Base-by-base conservation (phyloP, 2,797 vertebrate species). In the Buphagus erythrorhynchus region DNA sequence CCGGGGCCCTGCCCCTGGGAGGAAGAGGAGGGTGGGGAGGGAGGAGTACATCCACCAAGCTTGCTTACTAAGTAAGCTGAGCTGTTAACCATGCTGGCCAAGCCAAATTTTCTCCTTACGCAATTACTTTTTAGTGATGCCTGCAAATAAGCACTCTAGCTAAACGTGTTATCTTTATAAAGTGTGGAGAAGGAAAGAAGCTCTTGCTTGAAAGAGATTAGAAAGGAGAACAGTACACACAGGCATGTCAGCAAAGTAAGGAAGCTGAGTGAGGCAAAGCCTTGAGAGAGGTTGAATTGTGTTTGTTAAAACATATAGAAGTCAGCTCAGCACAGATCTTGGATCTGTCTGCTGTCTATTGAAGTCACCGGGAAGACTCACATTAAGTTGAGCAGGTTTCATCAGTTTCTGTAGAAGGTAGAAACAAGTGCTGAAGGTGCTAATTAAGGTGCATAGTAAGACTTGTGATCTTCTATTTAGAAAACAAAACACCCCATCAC, bases 371-470 rank as follows among this genome's bases (percentile, higher is more conserved):
- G 66, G 68, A 96, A 90, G 67, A 94, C 25, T 86, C 57, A 40
- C 24, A 52, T 83, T 42, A 68, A 48, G 35, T 51, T 83, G 48
- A 74, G 38, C 46, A 72, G 71, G 67, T 92, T 97, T 77, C 76
- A 86, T 94, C 73, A 90, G 77, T 49, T 67, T 55, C 74, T 21
- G 11, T 4, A 8, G 73, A 73, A 85, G 67, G 63, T 71, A 72
- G 65, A 93, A 94, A 86, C 59, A 80, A 80, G 79, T 74, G 25
- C 51, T 88, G 77, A 92, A 95, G 89, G 89, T 95, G 72, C 75
- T 91, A 67, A 96, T 93, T 96, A 92, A 92, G 29, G 57, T 63
- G 48, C 40, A 21, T 45, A 87, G 69, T 49, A 72, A 80, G 61
- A 71, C 61, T 71, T 3, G 0, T 3, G 19, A 74, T 67, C 81